Conservation (phyloP, 2,888 invertebrate species). For the Zaprionus lineosus region DNA sequence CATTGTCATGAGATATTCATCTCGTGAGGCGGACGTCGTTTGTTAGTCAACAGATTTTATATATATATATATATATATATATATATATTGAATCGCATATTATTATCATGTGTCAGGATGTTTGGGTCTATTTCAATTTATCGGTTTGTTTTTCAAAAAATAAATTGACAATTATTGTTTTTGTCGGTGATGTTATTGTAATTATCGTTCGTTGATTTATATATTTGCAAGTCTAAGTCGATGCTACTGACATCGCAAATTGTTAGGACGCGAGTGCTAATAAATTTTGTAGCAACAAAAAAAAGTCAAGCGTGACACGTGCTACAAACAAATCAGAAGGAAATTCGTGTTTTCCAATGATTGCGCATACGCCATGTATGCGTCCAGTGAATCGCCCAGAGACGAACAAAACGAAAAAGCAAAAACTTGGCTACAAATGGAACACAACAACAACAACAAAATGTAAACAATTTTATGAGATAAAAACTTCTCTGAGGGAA, state of each 20-base stretch:
- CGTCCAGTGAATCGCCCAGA: not conserved
- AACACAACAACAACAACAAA: conserved; percentile 11
- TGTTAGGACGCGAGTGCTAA: conserved; percentile 39
- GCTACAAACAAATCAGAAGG: conserved; percentile 50
- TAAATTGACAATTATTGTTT: conserved; percentile 6
- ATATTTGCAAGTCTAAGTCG: conserved; percentile 50
- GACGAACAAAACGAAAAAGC: conserved; percentile 9
- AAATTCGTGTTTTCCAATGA: conserved; percentile 32
- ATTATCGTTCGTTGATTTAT: conserved; percentile 21
- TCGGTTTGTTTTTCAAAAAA: too few relatives aligned
- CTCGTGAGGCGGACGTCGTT: too few relatives aligned
- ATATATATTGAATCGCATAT: too few relatives aligned
- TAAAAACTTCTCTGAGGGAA: not conserved
- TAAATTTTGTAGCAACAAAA: conserved; percentile 42
- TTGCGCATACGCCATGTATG: conserved; percentile 54
- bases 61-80: too few relatives aligned
- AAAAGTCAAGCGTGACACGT: conserved; percentile 44
- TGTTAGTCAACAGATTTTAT: too few relatives aligned
- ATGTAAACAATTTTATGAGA: conserved; percentile 30
- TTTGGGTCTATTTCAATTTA: too few relatives aligned
- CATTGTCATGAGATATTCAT: too few relatives aligned
- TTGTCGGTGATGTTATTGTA: conserved; percentile 18
- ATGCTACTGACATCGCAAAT: conserved; percentile 10
- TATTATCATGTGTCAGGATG: too few relatives aligned
- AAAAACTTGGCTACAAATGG: conserved; percentile 15